phyloP scores from a whole-genome alignment of 2,888 invertebrate species.

The Quadroppia sp. region DNA sequence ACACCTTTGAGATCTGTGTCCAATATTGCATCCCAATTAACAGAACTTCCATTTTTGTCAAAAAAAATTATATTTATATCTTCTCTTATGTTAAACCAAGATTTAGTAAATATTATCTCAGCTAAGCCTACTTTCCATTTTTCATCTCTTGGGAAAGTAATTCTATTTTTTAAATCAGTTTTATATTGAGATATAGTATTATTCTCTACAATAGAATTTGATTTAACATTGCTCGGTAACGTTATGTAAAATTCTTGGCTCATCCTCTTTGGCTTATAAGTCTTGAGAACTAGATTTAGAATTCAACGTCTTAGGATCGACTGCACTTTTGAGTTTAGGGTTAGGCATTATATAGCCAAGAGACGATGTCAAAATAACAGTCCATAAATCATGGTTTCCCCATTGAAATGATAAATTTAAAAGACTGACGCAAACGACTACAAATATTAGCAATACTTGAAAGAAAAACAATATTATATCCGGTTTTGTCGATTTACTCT shows the following conservation, averaged over 20 bases:
- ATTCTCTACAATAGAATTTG: neutral
- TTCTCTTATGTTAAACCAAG: neutral
- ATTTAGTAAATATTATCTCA: neutral
- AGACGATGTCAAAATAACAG: neutral
- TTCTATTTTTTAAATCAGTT: neutral
- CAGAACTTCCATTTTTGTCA: no score
- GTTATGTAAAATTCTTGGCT: neutral
- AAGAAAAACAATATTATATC: neutral
- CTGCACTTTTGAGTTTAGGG: neutral
- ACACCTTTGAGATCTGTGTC: no score
- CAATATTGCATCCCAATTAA: no score
- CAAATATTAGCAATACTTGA: neutral
- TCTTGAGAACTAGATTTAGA: neutral
- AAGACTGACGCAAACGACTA: neutral
- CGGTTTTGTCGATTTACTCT: neutral
- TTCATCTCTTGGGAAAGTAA: neutral
- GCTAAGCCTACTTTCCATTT: neutral
- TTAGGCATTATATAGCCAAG: conserved; percentile 3
- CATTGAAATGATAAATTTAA: neutral
- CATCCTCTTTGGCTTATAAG: neutral
- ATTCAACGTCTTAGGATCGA: neutral
- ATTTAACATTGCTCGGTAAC: neutral
- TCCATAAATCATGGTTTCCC: neutral
- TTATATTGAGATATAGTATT: neutral
- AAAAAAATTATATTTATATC: no score